These are phyloP conservation scores for Alethe castanea DNA, from an alignment of 2,113 vertebrate species.

Conservation along the genomic window DNA sequence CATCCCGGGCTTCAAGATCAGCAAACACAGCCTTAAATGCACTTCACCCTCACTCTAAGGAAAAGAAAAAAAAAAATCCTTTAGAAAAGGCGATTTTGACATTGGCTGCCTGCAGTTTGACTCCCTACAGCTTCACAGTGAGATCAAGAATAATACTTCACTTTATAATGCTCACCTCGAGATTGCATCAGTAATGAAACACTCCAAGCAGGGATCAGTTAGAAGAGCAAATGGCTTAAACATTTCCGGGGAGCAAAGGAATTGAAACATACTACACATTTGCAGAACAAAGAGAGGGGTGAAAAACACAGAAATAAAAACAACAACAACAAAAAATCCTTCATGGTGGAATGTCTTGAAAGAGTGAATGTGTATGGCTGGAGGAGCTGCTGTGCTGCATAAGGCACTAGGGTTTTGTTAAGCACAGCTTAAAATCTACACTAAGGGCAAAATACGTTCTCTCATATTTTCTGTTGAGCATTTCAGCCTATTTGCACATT, in stretches of 20 bases:
- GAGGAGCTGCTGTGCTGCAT: neutral
- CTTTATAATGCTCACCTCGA: slow-evolving; percentile 58
- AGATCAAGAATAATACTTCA: slow-evolving; percentile 46
- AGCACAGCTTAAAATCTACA: neutral
- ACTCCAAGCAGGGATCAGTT: slow-evolving; percentile 61
- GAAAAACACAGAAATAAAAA: neutral
- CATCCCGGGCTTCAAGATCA: slow-evolving; percentile 2
- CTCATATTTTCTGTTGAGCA: neutral
- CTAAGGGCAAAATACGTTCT: neutral
- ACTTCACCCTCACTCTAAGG: neutral
- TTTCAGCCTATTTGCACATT: neutral
- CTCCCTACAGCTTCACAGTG: slow-evolving; percentile 19
- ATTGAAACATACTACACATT: slow-evolving; percentile 18
- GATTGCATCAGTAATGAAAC: slow-evolving; percentile 65
- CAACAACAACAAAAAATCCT: neutral
- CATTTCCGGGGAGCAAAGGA: slow-evolving; percentile 43
- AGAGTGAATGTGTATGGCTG: neutral
- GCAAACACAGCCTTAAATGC: slow-evolving; percentile 53
- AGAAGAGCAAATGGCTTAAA: slow-evolving; percentile 55
- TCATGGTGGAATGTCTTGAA: neutral
- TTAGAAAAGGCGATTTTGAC: slow-evolving; percentile 45
- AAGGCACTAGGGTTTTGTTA: neutral
- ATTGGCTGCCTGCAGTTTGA: slow-evolving; percentile 46
- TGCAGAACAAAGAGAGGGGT: slow-evolving; percentile 23
- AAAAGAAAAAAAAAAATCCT: neutral